Evolutionary conservation across 2,888 invertebrate species (phyloP).

Genomic region (Drosophila maculinotata): DNA sequence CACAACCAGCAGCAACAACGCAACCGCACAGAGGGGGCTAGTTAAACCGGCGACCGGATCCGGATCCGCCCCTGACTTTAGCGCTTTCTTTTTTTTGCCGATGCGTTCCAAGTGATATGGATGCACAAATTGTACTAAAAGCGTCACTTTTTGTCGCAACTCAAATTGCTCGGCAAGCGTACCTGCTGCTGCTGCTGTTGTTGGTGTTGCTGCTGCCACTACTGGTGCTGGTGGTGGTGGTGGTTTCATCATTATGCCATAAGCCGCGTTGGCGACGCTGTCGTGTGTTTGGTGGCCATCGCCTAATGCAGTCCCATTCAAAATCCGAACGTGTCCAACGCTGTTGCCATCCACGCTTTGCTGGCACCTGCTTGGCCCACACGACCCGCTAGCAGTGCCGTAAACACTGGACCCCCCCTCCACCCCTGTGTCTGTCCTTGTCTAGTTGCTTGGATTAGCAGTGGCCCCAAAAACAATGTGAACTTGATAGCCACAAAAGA

Average conservation of each 20-base stretch:
- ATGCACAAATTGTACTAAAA: constrained; percentile 76
- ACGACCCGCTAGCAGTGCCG: too few species aligned
- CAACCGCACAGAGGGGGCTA: not conserved
- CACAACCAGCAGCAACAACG: not conserved
- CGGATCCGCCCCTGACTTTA: constrained; percentile 20
- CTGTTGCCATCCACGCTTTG: constrained; percentile 16
- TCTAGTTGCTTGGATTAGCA: constrained; percentile 41
- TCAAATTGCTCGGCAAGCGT: constrained; percentile 31
- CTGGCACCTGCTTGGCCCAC: constrained; percentile 24
- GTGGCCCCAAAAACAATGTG: constrained; percentile 40
- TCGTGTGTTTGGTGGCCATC: constrained; percentile 24
- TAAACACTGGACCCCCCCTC: not conserved
- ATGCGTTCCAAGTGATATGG: constrained; percentile 68
- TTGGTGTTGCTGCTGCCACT: not conserved
- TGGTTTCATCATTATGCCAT: constrained; percentile 65
- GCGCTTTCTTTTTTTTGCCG: constrained; percentile 23
- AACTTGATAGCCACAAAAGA: too few species aligned
- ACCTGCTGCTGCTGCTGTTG: constrained; percentile 6
- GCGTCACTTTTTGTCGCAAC: constrained; percentile 63
- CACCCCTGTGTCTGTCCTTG: constrained; percentile 6
- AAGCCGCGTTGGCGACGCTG: constrained; percentile 53
- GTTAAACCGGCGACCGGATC: constrained; percentile 18
- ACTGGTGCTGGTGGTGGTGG: constrained; percentile 21
- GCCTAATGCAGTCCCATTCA: constrained; percentile 76
- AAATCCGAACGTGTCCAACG: constrained; percentile 75